Conservation (phyloP, 1,140 invertebrate genomes). For the Diachasma alloeum region DNA sequence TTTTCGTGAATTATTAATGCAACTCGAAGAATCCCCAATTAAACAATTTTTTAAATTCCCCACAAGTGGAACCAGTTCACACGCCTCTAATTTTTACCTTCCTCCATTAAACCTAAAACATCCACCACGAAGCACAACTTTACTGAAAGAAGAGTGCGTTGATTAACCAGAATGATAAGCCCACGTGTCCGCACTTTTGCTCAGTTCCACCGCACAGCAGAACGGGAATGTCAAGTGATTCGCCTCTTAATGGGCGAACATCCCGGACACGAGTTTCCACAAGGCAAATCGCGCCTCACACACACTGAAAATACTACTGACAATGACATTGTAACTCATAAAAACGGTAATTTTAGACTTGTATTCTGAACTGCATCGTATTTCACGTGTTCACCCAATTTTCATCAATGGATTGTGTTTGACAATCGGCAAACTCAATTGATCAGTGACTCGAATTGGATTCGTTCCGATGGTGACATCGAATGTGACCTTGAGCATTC, state of each 20-base stretch:
- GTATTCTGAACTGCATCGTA: neutral
- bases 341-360: neutral
- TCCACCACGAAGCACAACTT: neutral
- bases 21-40: too few relatives aligned
- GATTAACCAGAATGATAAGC: neutral
- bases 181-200: neutral
- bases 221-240: constrained; percentile 3
- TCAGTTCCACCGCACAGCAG: neutral
- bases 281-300: neutral
- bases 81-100: neutral
- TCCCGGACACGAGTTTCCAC: neutral
- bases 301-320: neutral
- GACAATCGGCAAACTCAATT: neutral
- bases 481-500: neutral
- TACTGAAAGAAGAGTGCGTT: neutral
- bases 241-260: neutral
- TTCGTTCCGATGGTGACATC: neutral
- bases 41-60: too few relatives aligned
- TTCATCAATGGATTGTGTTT: neutral
- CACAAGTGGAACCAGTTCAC: too few relatives aligned
- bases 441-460: neutral
- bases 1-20: too few relatives aligned
- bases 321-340: constrained; percentile 1
- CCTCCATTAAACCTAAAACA: neutral
- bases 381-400: neutral